Evolutionary conservation across 2,888 invertebrate genomes (phyloP), one percentile per base, ranked within the genome.

Genomic region (Drosophila mulleri): DNA sequence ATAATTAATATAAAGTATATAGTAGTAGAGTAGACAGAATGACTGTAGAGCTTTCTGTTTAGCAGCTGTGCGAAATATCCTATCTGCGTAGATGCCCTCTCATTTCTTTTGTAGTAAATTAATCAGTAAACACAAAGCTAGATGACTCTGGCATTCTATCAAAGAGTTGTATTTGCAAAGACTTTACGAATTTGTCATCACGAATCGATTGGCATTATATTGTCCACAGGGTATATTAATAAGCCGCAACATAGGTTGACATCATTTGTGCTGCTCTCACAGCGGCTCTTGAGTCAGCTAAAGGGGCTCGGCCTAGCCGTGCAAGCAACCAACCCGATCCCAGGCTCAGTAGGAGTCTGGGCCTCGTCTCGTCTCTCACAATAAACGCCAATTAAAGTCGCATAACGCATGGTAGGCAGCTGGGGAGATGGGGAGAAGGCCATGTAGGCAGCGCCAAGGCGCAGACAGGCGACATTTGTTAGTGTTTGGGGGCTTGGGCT

Each of bases 391-490:
- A 84, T 84, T 84, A 84, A 84, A 84, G 84, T 81, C 87, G 88
- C 89, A 78, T 76, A 89, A 81, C 79, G 79, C 82, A 88, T 76
- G 70, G 53, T 2, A 9, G 26, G 53, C 53, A 16, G 26, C n/a
- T 35, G 42, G 8, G 2, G 37, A 9, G 44, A 14, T 14, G 47
- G 47, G 16, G 29, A 14, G 53, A 6, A 16, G 37, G 37, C 37
- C 26, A 8, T 47, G 47, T 47, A 48, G 29, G 59, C 47, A 39
- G 67, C 41, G 53, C 29, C 56, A 39, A 57, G 64, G 72, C 68
- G 73, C 67, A 78, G 78, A 78, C 68, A 78, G 73, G 77, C 88
- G 90, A 91, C 91, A 91, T 92, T 91, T 92, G 91, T 92, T 92
- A 63, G 54, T 56, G 59, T 86, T 89, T 89, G 63, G 54, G 59